These are phyloP conservation scores for Sarcophaga subvicina DNA, from an alignment of 2,888 invertebrate species.

Conservation along the genomic window DNA sequence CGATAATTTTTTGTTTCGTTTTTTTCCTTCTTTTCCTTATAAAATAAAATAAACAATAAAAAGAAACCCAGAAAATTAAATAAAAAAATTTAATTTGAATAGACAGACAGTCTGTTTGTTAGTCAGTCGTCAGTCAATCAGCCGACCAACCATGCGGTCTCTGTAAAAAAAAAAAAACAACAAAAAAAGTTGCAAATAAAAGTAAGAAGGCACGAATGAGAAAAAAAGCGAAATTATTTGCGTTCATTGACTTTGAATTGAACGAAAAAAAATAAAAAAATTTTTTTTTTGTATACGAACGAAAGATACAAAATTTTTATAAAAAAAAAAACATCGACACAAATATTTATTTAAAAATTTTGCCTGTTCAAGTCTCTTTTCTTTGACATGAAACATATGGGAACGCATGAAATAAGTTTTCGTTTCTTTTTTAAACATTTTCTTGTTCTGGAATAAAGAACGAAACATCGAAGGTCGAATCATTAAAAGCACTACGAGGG, in stretches of 20 bases:
- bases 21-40: neutral
- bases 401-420: neutral
- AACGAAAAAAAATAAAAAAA: conserved; percentile 16
- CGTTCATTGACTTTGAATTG: conserved; percentile 65
- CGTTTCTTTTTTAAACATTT: neutral
- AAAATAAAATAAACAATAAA: conserved; percentile 6
- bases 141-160: neutral
- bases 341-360: neutral
- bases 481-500: too few species aligned
- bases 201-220: neutral
- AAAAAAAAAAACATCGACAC: neutral
- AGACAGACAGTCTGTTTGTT: neutral
- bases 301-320: neutral
- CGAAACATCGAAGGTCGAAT: too few species aligned
- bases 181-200: neutral
- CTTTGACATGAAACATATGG: conserved; percentile 43
- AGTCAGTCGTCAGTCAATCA: neutral
- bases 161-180: neutral
- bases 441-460: neutral
- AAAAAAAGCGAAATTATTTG: conserved; percentile 41
- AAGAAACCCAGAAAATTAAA: neutral
- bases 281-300: neutral
- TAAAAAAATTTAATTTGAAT: neutral
- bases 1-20: neutral
- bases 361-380: conserved; percentile 9